These are phyloP conservation scores for Pelochelys cantorii DNA, from an alignment of 2,797 vertebrate species.

Conservation along the genomic window DNA sequence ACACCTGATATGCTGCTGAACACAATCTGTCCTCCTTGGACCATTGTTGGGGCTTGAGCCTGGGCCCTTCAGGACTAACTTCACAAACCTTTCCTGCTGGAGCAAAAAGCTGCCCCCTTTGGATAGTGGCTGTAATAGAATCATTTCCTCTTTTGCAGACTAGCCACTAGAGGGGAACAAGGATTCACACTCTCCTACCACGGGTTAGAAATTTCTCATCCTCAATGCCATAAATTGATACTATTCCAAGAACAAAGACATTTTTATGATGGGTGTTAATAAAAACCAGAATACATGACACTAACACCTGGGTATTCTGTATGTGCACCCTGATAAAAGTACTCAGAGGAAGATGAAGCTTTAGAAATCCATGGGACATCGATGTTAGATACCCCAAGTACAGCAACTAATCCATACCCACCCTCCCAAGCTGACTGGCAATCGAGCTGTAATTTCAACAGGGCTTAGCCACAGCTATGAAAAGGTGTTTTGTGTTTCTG, in stretches of 20 bases:
- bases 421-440: neutral
- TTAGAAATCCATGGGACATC: fast-evolving
- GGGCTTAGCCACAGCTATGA: neutral
- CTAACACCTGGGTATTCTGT: fast-evolving
- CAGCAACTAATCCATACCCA: fast-evolving
- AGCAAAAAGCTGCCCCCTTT: neutral
- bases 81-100: neutral
- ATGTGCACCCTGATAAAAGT: neutral
- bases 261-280: neutral
- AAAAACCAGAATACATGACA: fast-evolving
- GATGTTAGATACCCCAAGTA: neutral
- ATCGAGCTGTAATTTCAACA: neutral
- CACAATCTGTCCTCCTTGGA: neutral
- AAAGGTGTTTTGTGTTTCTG: fast-evolving
- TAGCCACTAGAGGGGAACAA: neutral
- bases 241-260: neutral
- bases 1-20: neutral
- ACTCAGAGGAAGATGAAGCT: neutral
- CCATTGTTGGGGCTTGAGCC: neutral
- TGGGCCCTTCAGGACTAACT: neutral
- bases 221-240: neutral
- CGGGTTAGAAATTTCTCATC: neutral
- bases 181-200: neutral
- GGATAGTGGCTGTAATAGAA: neutral
- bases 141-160: neutral